Percentiles rank a stretch among this genome's conserved stretches.
Evolutionary conservation across 2,888 invertebrate species (phyloP).

Genomic region (Acanthopleura granulata): DNA sequence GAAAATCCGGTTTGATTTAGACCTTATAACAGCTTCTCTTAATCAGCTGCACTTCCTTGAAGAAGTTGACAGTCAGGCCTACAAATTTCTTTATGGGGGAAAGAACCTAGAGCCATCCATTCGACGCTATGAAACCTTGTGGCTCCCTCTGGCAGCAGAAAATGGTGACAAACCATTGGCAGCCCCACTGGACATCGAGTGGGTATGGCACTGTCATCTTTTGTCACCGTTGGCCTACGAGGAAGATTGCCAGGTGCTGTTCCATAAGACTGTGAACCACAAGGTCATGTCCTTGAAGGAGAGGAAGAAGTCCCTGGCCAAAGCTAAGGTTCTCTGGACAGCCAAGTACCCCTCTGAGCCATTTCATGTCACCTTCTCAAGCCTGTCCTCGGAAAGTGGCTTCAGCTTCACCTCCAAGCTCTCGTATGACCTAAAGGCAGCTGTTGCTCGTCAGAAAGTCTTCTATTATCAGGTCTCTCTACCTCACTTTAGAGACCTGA

Average conservation of each 20-base stretch:
- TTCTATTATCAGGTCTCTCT: slow-evolving; percentile 72
- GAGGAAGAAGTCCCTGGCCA: slow-evolving; percentile 52
- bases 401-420: slow-evolving; percentile 44
- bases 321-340: slow-evolving; percentile 55
- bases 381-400: not conserved
- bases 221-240: slow-evolving; percentile 62
- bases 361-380: slow-evolving; percentile 33
- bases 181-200: slow-evolving; percentile 72
- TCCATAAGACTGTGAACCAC: slow-evolving; percentile 68
- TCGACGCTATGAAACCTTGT: slow-evolving; percentile 70
- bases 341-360: slow-evolving; percentile 57
- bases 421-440: slow-evolving; percentile 68
- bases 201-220: slow-evolving; percentile 72
- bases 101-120: slow-evolving; percentile 68
- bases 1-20: slow-evolving; percentile 32
- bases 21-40: slow-evolving; percentile 39
- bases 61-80: slow-evolving; percentile 46
- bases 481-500: slow-evolving; percentile 70
- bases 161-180: slow-evolving; percentile 58
- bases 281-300: slow-evolving; percentile 61
- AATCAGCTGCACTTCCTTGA: slow-evolving; percentile 55
- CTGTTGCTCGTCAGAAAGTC: slow-evolving; percentile 69
- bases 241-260: slow-evolving; percentile 55
- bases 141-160: slow-evolving; percentile 70
- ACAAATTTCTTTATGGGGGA: slow-evolving; percentile 49